Evolutionary conservation across 1,140 invertebrate species (phyloP), one percentile per base, ranked within the genome.

Genomic region (Mycetomoellerius zeteki): DNA sequence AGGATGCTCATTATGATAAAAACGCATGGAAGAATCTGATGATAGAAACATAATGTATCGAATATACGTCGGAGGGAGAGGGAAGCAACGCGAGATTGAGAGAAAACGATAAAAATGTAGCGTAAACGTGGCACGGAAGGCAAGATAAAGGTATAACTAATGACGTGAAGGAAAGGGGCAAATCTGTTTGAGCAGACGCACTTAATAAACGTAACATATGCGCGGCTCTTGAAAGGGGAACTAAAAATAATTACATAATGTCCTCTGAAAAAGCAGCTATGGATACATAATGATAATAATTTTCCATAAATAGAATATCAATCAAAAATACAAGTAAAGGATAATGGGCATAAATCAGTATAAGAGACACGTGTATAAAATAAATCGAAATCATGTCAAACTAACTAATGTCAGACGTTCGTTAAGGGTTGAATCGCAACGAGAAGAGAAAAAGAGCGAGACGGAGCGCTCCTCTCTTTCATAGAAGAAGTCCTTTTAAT

Each of bases 401-500:
- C 19, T 78, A 64, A 47, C 50, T 43, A 24, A 50, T 64, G 7
- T 50, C 43, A 21, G 73, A 60, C n/a, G 24, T 27, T n/a, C 16
- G 27, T 47, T 50, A 30, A 75, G 37, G 27, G 19, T 3, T 43
- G 54, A 30, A 47, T 58, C 19, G 27, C 19, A n/a, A 16, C 24
- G 10, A 47, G 37, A 24, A 60, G 54, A 12, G 37, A 8, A 10
- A 60, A 7, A 43, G 47, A 69, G 30, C 14, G 21, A 33, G 64
- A 43, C 4, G 10, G 24, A 21, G 56, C 37, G 24, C n/a, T 60
- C 19, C 21, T 67, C 33, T 60, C 33, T 60, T 60, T 37, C 14
- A 33, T 19, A 56, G n/a, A 80, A 73, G 47, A 78, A 72, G n/a
- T 43, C 21, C 47, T 56, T 56, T 71, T 84, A 73, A 84, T 84